A percentile compares a stretch with the other conserved stretches of the same genome.
These are phyloP conservation scores for Pelobates cultripes DNA, from an alignment of 2,797 vertebrate genomes.

Conservation along the genomic window DNA sequence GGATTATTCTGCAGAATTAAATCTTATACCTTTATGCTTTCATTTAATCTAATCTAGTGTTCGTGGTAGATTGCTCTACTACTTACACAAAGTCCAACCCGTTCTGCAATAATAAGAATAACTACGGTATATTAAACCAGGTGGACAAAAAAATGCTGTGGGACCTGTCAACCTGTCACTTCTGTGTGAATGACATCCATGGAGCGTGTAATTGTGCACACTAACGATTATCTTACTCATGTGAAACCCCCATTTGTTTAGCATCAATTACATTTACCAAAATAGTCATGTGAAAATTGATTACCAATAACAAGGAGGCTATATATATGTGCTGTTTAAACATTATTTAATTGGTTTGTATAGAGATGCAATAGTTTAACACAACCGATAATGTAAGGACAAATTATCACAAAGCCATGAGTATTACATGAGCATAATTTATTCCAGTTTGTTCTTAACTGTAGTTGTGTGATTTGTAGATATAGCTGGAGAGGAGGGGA, in stretches of 20 bases:
- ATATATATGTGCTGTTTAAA: conserved; percentile 15
- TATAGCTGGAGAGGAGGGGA: too few species aligned
- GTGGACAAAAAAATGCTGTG: neutral
- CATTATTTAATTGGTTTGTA: conserved; percentile 28
- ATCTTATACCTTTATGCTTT: too few species aligned
- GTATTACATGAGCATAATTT: neutral
- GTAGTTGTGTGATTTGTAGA: too few species aligned
- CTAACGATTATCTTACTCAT: conserved; percentile 10
- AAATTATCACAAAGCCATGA: neutral
- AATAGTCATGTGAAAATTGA: conserved; percentile 40
- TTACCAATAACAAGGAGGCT: conserved; percentile 18
- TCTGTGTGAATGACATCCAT: conserved; percentile 6
- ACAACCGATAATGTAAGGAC: neutral
- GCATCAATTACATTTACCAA: conserved; percentile 28
- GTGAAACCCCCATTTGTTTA: conserved; percentile 16
- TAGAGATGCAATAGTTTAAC: conserved; percentile 16
- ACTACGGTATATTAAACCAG: conserved; percentile 11
- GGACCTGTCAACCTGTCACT: neutral
- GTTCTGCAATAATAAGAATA: neutral
- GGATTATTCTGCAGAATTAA: too few species aligned
- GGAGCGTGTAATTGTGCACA: conserved; percentile 24
- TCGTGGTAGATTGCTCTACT: too few species aligned
- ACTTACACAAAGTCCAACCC: too few species aligned
- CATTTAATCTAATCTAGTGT: too few species aligned
- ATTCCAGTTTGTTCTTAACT: too few species aligned